These are phyloP conservation scores for Ophioninae sp. DNA, from an alignment of 2,888 invertebrate genomes.

Conservation along the genomic window DNA sequence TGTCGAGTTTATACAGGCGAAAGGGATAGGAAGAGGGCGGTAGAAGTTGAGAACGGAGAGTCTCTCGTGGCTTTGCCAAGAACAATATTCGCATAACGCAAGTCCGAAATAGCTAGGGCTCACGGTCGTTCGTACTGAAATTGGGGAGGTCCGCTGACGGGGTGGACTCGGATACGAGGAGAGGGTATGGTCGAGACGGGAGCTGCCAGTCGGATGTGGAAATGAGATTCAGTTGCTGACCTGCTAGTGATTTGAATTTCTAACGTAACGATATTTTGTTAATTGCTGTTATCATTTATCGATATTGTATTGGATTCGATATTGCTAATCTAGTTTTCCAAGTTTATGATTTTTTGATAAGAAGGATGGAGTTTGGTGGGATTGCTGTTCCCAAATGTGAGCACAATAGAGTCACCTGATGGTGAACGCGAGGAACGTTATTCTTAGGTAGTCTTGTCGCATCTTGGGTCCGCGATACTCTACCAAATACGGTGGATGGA, in stretches of 20 bases:
- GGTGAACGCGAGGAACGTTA: constrained; percentile 31
- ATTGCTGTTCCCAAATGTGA: constrained; percentile 61
- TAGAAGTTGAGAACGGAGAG: constrained; percentile 50
- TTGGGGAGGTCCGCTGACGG: constrained; percentile 15
- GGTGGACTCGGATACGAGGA: not conserved
- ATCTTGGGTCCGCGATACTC: constrained; percentile 24
- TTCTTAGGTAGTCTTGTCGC: constrained; percentile 42
- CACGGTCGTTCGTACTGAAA: constrained; percentile 40
- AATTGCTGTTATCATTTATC: not conserved
- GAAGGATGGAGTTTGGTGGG: constrained; percentile 49
- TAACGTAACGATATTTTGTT: not conserved
- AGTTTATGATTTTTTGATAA: constrained; percentile 68
- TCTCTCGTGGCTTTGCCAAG: constrained; percentile 73
- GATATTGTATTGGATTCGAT: constrained; percentile 11
- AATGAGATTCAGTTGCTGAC: not conserved
- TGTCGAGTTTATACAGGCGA: constrained; percentile 52
- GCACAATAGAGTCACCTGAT: constrained; percentile 34
- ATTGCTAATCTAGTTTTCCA: constrained; percentile 65
- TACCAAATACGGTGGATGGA: constrained; percentile 50
- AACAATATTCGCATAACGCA: constrained; percentile 75
- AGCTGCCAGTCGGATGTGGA: not conserved
- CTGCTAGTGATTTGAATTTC: not conserved
- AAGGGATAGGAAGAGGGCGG: constrained; percentile 35
- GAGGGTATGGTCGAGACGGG: constrained; percentile 3
- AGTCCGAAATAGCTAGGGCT: constrained; percentile 65